phyloP scores from a whole-genome alignment of 2,888 invertebrate genomes.

The Euplagia quadripunctaria region DNA sequence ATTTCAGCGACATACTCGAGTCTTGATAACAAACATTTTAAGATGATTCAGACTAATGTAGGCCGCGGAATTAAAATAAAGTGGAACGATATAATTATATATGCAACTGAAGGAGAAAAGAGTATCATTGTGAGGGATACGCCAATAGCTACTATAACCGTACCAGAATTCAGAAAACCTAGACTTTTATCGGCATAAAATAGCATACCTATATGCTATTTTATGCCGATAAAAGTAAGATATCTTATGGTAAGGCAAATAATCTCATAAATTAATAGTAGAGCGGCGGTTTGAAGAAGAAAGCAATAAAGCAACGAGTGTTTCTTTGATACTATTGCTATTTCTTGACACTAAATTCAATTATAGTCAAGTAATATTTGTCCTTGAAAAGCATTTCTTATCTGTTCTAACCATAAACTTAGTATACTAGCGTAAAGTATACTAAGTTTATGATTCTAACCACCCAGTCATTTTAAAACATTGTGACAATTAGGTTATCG shows the following conservation, averaged over 20 bases:
- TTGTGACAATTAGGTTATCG: constrained; percentile 71
- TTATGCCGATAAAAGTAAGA: too few relatives aligned
- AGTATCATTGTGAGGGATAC: not conserved
- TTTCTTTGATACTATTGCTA: too few relatives aligned
- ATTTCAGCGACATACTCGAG: not conserved
- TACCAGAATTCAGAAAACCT: not conserved
- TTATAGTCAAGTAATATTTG: too few relatives aligned
- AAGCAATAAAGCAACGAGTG: too few relatives aligned
- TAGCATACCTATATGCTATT: too few relatives aligned
- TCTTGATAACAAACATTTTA: not conserved
- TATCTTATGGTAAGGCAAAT: not conserved
- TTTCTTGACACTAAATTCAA: too few relatives aligned
- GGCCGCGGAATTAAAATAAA: not conserved
- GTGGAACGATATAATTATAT: not conserved
- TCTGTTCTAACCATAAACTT: not conserved
- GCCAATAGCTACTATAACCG: not conserved
- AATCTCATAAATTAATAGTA: not conserved
- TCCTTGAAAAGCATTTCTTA: not conserved
- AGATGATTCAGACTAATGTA: not conserved
- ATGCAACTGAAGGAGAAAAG: not conserved
- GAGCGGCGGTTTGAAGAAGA: not conserved
- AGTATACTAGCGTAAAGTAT: too few relatives aligned
- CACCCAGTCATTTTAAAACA: constrained; percentile 42
- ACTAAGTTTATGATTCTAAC: not conserved
- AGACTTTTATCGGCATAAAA: too few relatives aligned